Conservation (phyloP, 2,888 invertebrate genomes). For the Pegoplata infirma region DNA sequence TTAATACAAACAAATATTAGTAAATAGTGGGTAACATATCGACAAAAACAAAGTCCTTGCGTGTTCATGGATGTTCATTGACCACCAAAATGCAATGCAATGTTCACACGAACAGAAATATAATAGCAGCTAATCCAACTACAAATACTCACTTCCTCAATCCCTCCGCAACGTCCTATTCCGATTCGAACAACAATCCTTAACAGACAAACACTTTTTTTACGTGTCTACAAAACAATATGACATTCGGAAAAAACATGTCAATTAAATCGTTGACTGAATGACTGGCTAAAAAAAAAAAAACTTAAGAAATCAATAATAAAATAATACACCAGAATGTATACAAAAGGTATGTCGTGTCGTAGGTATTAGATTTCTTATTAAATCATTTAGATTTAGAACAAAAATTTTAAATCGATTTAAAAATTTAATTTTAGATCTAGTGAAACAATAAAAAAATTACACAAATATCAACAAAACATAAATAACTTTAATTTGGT, state of each 20-base stretch:
- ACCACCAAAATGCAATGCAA: conserved; percentile 65
- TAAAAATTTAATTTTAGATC: background rate
- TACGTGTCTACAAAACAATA: conserved; percentile 17
- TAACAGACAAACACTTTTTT: conserved; percentile 42
- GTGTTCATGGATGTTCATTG: conserved; percentile 69
- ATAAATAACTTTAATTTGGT: too few relatives aligned
- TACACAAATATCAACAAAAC: too few relatives aligned
- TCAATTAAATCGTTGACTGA: conserved; percentile 56
- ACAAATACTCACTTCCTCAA: background rate
- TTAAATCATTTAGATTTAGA: too few relatives aligned
- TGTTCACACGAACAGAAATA: background rate
- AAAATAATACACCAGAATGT: conserved; percentile 1
- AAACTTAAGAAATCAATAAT: conserved; percentile 50
- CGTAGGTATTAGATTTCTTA: too few relatives aligned
- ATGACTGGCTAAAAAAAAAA: conserved; percentile 32
- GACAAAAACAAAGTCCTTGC: conserved; percentile 66
- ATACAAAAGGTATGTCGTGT: background rate
- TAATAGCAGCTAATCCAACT: conserved; percentile 1
- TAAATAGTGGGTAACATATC: background rate
- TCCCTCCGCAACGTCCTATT: background rate
- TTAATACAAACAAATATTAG: background rate
- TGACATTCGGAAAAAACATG: conserved; percentile 43
- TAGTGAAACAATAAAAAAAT: too few relatives aligned
- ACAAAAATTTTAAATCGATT: background rate
- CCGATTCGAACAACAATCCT: conserved; percentile 14